A percentile compares a stretch with the other conserved stretches of the same genome.
Evolutionary conservation across 2,888 invertebrate species (phyloP).

Genomic region (Scaptodrosophila latifasciaeformis): DNA sequence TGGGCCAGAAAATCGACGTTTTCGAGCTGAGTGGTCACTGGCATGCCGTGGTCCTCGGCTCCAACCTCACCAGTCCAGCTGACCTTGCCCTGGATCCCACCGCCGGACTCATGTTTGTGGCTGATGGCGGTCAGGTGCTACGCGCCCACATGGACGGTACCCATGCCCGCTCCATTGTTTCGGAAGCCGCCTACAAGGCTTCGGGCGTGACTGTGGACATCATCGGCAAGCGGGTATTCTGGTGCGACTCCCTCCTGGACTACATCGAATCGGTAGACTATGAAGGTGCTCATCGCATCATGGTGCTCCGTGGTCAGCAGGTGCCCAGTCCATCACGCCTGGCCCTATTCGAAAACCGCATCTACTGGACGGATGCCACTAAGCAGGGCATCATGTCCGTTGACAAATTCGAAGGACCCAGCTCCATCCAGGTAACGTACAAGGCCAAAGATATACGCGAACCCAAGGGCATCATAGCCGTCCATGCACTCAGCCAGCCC

Average conservation of each 20-base stretch:
- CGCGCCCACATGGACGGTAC: conserved; percentile 97
- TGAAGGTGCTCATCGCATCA: conserved; percentile 86
- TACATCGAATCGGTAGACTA: conserved; percentile 98
- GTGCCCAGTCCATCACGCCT: conserved; percentile 91
- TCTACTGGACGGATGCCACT: conserved; percentile 94
- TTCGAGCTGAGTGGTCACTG: conserved; percentile 90
- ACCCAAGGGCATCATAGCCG: conserved; percentile 88
- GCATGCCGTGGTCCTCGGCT: conserved; percentile 93
- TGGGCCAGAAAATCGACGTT: conserved; percentile 95
- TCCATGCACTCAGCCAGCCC: conserved; percentile 87
- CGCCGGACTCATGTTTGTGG: conserved; percentile 90
- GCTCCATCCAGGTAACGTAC: conserved; percentile 86
- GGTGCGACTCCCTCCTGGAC: conserved; percentile 96
- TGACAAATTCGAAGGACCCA: conserved; percentile 87
- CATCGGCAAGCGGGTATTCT: conserved; percentile 92
- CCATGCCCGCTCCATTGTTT: conserved; percentile 86
- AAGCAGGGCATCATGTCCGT: conserved; percentile 92
- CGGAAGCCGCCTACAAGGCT: conserved; percentile 95
- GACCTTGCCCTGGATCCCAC: conserved; percentile 96
- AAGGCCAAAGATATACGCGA: conserved; percentile 87
- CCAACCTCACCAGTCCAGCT: conserved; percentile 91
- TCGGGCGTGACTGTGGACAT: conserved; percentile 94
- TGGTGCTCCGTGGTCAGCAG: conserved; percentile 87
- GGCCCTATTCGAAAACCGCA: conserved; percentile 88
- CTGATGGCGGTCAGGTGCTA: conserved; percentile 88